Base-by-base conservation (phyloP, 2,797 vertebrate species). In the Myotis vivesi region DNA sequence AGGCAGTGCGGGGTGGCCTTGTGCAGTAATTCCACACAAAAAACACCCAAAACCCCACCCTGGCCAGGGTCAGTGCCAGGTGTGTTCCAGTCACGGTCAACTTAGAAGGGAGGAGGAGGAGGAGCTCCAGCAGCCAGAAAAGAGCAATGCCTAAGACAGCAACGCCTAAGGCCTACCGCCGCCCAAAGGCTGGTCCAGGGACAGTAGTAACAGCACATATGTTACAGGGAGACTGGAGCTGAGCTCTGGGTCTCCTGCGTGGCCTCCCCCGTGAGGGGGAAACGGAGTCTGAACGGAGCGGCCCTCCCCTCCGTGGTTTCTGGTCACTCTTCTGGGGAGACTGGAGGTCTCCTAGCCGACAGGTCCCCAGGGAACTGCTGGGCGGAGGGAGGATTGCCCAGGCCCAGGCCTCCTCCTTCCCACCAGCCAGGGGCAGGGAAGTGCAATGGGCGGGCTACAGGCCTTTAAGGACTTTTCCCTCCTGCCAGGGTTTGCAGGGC, bases 291-390 rank as follows among this genome's bases (percentile, higher is more conserved):
- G 44, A 15, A 1, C 49, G 55, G 33, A 20, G 16, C 46, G 10
- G 0, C 4, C 46, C 92, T 13, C 7, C 5, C 0, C 55, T 0
- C 0, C 2, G 17, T 5, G 25, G 7, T 0, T 6, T 64, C 49
- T n/a, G n/a, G 11, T 28, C 72, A 4, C 38, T 38, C 6, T 22
- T 77, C 62, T 17, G 44, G 76, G 79, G 20, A 53, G 12, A 11
- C 51, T 8, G 36, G 69, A 25, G 46, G 30, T 44, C 41, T 89
- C 8, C 3, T 22, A 25, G 17, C 25, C 87, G 53, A 91, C 1
- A 55, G 64, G 17, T 5, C 69, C 25, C 55, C 6, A 13, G 69
- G 87, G 75, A 75, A n/a, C 15, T 41, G 79, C 68, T 41, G 12
- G 19, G 53, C n/a, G 19, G 8, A 5, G 46, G 25, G 46, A 41